phyloP scores from a whole-genome alignment of 2,113 vertebrate species.

The Platanista minor region DNA sequence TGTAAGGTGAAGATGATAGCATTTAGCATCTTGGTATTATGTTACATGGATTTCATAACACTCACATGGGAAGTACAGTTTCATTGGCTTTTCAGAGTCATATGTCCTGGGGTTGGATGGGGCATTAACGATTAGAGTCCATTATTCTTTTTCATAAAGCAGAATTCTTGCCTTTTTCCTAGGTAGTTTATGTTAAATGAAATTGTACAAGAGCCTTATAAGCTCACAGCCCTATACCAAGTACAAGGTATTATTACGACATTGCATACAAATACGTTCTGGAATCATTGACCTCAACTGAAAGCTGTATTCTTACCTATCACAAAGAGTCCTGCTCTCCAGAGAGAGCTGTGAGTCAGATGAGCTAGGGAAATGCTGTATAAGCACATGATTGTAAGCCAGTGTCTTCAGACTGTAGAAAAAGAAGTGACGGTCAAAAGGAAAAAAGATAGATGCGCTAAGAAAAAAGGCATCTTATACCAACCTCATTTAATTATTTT shows the following conservation, averaged over 20 bases:
- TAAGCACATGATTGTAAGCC: neutral
- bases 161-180: neutral
- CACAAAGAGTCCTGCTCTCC: neutral
- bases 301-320: neutral
- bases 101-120: neutral
- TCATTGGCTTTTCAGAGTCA: neutral
- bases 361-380: neutral
- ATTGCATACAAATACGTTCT: neutral
- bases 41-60: neutral
- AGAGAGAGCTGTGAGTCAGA: neutral
- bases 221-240: neutral
- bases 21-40: neutral
- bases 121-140: neutral
- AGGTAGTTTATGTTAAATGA: neutral
- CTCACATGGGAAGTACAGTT: neutral
- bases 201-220: neutral
- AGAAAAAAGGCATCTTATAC: neutral
- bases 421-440: neutral
- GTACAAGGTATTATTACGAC: neutral
- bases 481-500: neutral
- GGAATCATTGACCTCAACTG: neutral
- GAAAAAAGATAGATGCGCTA: neutral
- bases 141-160: neutral
- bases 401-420: neutral
- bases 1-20: neutral